A percentile compares a stretch with the other conserved stretches of the same genome.
Conservation (phyloP, 2,797 vertebrate genomes). For the Fundulus diaphanus region DNA sequence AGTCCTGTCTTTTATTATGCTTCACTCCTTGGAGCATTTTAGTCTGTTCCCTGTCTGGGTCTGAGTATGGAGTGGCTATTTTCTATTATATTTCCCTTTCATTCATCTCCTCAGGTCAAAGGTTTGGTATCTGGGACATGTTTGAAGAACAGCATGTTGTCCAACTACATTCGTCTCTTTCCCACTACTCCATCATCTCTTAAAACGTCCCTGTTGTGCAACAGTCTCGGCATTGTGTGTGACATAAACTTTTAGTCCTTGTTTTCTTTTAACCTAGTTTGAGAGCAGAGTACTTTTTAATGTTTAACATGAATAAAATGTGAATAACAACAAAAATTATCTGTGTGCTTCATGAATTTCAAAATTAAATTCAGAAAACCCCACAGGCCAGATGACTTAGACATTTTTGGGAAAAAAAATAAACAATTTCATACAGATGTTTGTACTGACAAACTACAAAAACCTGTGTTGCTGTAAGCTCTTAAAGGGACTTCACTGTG, state of each 20-base stretch:
- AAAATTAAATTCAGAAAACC: background rate
- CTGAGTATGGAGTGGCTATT: conserved; percentile 4
- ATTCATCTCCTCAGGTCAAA: conserved; percentile 13
- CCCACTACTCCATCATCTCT: conserved; percentile 6
- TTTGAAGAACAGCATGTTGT: conserved; percentile 40
- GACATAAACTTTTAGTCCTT: background rate
- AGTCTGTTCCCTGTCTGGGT: conserved; percentile 22
- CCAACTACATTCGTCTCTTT: conserved; percentile 7
- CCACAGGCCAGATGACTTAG: too few relatives aligned
- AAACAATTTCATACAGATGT: background rate
- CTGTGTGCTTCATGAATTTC: background rate
- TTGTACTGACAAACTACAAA: background rate
- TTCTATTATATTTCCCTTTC: conserved; percentile 10
- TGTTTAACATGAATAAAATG: background rate
- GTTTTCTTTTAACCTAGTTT: background rate
- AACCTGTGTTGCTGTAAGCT: background rate
- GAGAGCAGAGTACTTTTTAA: background rate
- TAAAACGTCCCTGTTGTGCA: conserved; percentile 1
- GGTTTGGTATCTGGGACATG: conserved; percentile 27
- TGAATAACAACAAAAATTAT: too few relatives aligned
- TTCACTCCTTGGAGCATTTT: conserved; percentile 20
- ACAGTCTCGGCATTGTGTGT: background rate
- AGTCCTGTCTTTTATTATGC: conserved; percentile 15
- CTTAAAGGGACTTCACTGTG: background rate
- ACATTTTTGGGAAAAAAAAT: background rate